These are phyloP conservation scores for Aphis gossypii DNA, from an alignment of 1,140 invertebrate genomes.

Conservation along the genomic window DNA sequence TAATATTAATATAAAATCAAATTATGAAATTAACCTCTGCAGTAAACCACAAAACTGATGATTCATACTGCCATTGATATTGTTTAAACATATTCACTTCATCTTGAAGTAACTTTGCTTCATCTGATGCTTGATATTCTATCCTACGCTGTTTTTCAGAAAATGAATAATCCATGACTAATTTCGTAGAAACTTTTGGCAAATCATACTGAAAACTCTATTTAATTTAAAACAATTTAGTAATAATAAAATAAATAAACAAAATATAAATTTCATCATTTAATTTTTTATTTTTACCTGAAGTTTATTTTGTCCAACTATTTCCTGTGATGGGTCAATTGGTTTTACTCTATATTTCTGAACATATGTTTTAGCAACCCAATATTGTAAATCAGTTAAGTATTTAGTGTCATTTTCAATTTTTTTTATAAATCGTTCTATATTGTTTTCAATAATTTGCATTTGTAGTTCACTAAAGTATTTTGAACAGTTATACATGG, in stretches of 20 bases:
- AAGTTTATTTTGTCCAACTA: slow-evolving; percentile 49
- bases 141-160: slow-evolving; percentile 46
- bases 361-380: slow-evolving; percentile 16
- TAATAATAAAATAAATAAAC: not conserved
- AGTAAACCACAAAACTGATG: slow-evolving; percentile 17
- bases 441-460: slow-evolving; percentile 40
- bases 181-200: slow-evolving; percentile 7
- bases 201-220: slow-evolving; percentile 31
- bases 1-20: not conserved
- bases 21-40: slow-evolving; percentile 17
- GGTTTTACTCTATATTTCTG: slow-evolving; percentile 31
- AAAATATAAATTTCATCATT: not conserved
- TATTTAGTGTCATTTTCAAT: not conserved
- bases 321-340: slow-evolving; percentile 20
- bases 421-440: slow-evolving; percentile 21
- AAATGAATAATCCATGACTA: slow-evolving; percentile 41
- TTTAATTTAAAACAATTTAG: not conserved
- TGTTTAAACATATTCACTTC: slow-evolving; percentile 24
- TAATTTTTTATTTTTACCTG: slow-evolving; percentile 21
- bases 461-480: slow-evolving; percentile 54
- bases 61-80: slow-evolving; percentile 14
- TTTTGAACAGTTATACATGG: slow-evolving; percentile 49
- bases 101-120: slow-evolving; percentile 48
- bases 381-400: slow-evolving; percentile 23
- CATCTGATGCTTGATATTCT: slow-evolving; percentile 43